A percentile compares a stretch with the other conserved stretches of the same genome.
Conservation (phyloP, 2,797 vertebrate genomes). For the Enteromius afrohamiltoni region DNA sequence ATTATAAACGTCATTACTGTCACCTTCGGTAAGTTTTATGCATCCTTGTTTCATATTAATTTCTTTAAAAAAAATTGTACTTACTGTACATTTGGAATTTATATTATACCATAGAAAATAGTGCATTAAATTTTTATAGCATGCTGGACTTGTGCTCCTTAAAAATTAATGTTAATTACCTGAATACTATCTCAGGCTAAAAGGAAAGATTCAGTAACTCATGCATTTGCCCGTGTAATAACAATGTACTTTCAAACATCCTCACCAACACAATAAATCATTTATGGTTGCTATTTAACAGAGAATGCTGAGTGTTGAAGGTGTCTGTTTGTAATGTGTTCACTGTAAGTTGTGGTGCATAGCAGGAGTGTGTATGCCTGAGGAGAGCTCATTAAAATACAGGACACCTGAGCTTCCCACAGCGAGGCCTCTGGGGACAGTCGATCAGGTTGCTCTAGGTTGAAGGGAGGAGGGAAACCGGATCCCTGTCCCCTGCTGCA, state of each 20-base stretch:
- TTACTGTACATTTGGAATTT: neutral
- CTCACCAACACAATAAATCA: conserved; percentile 3
- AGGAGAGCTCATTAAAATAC: conserved; percentile 45
- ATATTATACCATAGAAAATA: neutral
- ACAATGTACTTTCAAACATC: neutral
- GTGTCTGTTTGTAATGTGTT: neutral
- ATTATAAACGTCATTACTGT: neutral
- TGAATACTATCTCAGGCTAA: neutral
- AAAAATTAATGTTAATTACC: neutral
- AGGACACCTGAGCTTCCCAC: conserved; percentile 53
- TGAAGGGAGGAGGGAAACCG: conserved; percentile 19
- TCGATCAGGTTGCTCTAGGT: conserved; percentile 29
- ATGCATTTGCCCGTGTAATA: neutral
- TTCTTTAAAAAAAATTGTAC: neutral
- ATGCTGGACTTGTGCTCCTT: neutral
- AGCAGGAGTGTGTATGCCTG: neutral
- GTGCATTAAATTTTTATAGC: neutral
- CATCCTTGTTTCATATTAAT: neutral
- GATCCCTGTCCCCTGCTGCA: conserved; percentile 20
- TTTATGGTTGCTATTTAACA: neutral
- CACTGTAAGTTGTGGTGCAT: neutral
- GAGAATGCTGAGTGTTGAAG: neutral
- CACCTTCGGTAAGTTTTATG: neutral
- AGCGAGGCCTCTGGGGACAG: neutral
- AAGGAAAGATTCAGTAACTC: neutral